phyloP scores from a whole-genome alignment of 1,140 invertebrate genomes.

The Drosophila arawakana region DNA sequence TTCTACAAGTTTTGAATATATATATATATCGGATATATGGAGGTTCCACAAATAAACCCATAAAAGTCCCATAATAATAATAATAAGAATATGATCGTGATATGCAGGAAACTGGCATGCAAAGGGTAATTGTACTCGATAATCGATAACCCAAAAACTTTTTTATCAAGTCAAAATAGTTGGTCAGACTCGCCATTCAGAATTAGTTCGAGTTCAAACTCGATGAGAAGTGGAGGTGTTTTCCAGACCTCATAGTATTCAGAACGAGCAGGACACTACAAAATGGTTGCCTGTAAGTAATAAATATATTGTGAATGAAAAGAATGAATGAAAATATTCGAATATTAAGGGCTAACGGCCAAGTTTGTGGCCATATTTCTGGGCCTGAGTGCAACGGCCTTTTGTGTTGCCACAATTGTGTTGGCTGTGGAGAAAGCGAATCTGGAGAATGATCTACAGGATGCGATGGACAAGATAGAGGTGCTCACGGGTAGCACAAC shows the following conservation, averaged over 20 bases:
- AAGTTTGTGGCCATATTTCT: slow-evolving; percentile 74
- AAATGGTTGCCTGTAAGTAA: slow-evolving; percentile 73
- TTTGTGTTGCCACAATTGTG: slow-evolving; percentile 85
- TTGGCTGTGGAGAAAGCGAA: slow-evolving; percentile 78
- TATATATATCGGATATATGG: slow-evolving; percentile 20
- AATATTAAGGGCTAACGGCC: slow-evolving; percentile 66
- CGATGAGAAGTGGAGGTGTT: slow-evolving; percentile 54
- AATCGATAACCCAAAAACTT: slow-evolving; percentile 35
- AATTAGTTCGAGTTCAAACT: slow-evolving; percentile 56
- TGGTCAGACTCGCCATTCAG: slow-evolving; percentile 52
- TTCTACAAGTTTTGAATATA: not conserved
- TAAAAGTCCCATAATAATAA: slow-evolving; percentile 26
- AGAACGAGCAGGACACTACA: slow-evolving; percentile 31
- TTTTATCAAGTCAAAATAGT: slow-evolving; percentile 65
- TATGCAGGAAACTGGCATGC: not conserved
- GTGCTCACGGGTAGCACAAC: slow-evolving; percentile 49
- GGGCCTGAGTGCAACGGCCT: slow-evolving; percentile 75
- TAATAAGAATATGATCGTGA: slow-evolving; percentile 10
- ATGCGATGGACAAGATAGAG: slow-evolving; percentile 74
- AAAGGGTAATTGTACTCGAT: slow-evolving; percentile 11
- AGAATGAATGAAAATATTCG: not conserved
- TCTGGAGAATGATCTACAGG: slow-evolving; percentile 73
- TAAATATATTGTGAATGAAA: not conserved
- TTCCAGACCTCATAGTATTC: slow-evolving; percentile 19
- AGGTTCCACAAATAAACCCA: slow-evolving; percentile 20